phyloP scores from a whole-genome alignment of 2,797 vertebrate genomes.

The Danio tinwini region DNA sequence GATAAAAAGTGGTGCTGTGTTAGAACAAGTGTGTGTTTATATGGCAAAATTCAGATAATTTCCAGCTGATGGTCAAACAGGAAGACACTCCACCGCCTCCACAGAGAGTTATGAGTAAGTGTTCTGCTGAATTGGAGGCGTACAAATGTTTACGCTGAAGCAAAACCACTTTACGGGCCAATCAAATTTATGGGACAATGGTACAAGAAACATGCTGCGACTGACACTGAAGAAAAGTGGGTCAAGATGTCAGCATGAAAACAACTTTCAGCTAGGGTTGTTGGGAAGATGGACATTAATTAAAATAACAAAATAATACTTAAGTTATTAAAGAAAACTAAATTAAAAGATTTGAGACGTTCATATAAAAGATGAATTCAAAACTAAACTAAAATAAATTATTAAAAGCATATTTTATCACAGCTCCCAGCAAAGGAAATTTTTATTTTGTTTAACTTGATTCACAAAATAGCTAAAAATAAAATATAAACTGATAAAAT shows the following conservation, averaged over 20 bases:
- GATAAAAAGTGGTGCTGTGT: too few species aligned
- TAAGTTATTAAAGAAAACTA: too few species aligned
- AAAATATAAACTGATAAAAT: too few species aligned
- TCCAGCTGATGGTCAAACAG: conserved; percentile 70
- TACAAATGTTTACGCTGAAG: conserved; percentile 70
- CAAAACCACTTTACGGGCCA: conserved; percentile 62
- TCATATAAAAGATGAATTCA: too few species aligned
- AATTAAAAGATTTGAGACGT: too few species aligned
- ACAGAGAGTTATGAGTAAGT: conserved; percentile 76
- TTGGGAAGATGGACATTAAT: not conserved
- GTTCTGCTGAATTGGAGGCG: conserved; percentile 80
- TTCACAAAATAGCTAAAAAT: too few species aligned
- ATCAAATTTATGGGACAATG: not conserved
- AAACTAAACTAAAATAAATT: too few species aligned
- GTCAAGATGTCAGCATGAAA: not conserved
- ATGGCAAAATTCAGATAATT: conserved; percentile 40
- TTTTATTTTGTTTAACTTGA: too few species aligned
- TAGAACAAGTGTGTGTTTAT: not conserved
- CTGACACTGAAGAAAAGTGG: not conserved
- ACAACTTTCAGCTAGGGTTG: not conserved
- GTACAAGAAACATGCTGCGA: not conserved
- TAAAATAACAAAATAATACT: not conserved
- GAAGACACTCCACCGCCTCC: conserved; percentile 73
- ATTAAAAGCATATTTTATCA: too few species aligned
- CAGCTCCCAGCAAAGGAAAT: too few species aligned